A percentile compares a stretch with the other conserved stretches of the same genome.
Conservation (phyloP, 2,113 vertebrate species). For the Oreocharis arfaki region DNA sequence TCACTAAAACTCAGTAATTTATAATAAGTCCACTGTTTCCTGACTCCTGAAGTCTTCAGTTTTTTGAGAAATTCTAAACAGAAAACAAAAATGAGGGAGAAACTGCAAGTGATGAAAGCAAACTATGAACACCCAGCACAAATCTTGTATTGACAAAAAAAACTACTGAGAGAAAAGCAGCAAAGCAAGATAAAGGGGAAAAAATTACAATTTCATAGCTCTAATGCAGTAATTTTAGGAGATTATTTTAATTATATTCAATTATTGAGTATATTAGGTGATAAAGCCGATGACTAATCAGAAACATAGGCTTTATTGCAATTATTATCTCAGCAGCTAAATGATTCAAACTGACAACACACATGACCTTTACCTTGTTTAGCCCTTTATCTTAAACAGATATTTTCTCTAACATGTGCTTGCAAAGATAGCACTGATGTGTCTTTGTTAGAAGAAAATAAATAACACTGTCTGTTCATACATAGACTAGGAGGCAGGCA, state of each 20-base stretch:
- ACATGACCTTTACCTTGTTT: neutral
- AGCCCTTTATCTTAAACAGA: neutral
- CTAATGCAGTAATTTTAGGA: slow-evolving; percentile 13
- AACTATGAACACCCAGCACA: neutral
- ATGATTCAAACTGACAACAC: neutral
- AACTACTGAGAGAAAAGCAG: neutral
- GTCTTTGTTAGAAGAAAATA: slow-evolving; percentile 48
- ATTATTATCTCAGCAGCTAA: slow-evolving; percentile 2
- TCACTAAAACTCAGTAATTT: neutral
- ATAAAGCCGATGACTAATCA: slow-evolving; percentile 2
- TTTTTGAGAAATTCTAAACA: slow-evolving; percentile 9
- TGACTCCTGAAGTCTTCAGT: neutral
- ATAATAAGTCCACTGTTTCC: neutral
- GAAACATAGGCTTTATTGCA: neutral
- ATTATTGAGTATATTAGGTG: neutral
- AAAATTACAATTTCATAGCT: neutral
- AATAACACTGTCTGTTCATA: slow-evolving; percentile 2
- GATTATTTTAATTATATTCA: slow-evolving; percentile 20
- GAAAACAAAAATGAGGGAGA: neutral
- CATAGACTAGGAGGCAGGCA: slow-evolving; percentile 42
- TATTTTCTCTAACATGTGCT: neutral
- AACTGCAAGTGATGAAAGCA: slow-evolving; percentile 20
- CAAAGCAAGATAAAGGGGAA: neutral
- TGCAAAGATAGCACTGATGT: neutral
- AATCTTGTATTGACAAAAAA: neutral